phyloP scores from a whole-genome alignment of 2,113 vertebrate species.

The Symphodus melops region DNA sequence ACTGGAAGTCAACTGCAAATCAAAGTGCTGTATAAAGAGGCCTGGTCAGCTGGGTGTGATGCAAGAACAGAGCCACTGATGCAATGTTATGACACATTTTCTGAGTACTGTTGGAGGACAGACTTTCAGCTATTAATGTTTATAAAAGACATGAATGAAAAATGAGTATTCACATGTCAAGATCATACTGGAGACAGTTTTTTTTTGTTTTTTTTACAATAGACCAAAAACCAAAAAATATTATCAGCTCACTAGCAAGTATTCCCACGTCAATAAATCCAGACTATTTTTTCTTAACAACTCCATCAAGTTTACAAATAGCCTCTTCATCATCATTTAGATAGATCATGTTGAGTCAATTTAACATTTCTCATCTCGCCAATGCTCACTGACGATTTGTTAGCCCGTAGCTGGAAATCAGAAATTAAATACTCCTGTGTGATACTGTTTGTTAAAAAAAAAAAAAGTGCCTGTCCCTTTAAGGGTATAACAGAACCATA shows the following conservation, averaged over 20 bases:
- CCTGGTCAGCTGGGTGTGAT: constrained; percentile 28
- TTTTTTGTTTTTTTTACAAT: not conserved
- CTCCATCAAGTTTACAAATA: not conserved
- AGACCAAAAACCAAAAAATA: constrained; percentile 3
- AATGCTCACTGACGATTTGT: not conserved
- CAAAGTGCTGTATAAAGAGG: constrained; percentile 15
- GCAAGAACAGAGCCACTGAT: constrained; percentile 32
- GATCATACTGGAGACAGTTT: not conserved
- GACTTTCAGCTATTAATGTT: not conserved
- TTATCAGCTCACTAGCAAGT: not conserved
- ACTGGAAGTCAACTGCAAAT: constrained; percentile 4
- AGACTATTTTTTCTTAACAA: not conserved
- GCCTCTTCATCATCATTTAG: no score
- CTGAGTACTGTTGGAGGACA: not conserved
- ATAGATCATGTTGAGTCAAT: not conserved
- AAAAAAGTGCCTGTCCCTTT: not conserved
- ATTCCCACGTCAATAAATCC: not conserved
- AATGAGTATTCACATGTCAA: not conserved
- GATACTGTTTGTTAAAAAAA: not conserved
- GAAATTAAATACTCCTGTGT: not conserved
- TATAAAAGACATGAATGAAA: not conserved
- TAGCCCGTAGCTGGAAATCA: not conserved
- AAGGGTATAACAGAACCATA: not conserved
- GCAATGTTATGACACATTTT: constrained; percentile 30
- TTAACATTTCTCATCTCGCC: not conserved